Base-by-base conservation (phyloP, 1,140 invertebrate species). In the Harlomillsia oculata region DNA sequence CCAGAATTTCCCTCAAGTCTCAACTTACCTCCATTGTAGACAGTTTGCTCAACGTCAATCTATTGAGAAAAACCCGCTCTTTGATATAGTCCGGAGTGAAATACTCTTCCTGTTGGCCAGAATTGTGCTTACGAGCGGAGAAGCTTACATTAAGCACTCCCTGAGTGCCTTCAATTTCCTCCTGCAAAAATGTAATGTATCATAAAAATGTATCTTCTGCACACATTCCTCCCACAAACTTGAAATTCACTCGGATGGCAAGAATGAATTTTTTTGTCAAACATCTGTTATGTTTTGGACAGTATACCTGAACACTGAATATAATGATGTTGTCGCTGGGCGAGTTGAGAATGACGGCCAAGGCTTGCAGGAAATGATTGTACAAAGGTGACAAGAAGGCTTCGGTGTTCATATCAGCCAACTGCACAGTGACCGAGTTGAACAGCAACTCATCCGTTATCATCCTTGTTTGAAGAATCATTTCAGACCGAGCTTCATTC, bases 101-200 rank as follows among this genome's bases (percentile, higher is more conserved):
- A 69, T 87, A 95, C 60, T 84, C 84, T 5, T 77, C 73, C 48
- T 83, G 79, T 46, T 83, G 79, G 60, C 87, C 86, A 0, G 61
- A 52, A 53, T 69, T 69, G 11, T 87, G 82, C 60, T 83, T 77
- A 45, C 81, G 75, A 3, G 90, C 91, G 0, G 93, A 94, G 67
- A 99, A 95, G 63, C 89, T 96, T 1, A 98, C 87, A 68, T 97
- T 97, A 2, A 98, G 69, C 32, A 96, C 89, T 66, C 86, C 83
- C 0, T 82, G 80, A 6, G 82, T 79, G 0, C 92, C 87, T 67
- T 95, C 90, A 0, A 84, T 87, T 67, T 93, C 89, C 66, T 93
- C 89, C 76, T 83, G 69, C 11, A 36, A 36, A 65, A 37, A 9
- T 18, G n/a, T n/a, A n/a, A n/a, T n/a, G n/a, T n/a, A n/a, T n/a